Evolutionary conservation across 2,888 invertebrate genomes (phyloP), one percentile per base, ranked within the genome.

Genomic region (Argynnis bischoffii): DNA sequence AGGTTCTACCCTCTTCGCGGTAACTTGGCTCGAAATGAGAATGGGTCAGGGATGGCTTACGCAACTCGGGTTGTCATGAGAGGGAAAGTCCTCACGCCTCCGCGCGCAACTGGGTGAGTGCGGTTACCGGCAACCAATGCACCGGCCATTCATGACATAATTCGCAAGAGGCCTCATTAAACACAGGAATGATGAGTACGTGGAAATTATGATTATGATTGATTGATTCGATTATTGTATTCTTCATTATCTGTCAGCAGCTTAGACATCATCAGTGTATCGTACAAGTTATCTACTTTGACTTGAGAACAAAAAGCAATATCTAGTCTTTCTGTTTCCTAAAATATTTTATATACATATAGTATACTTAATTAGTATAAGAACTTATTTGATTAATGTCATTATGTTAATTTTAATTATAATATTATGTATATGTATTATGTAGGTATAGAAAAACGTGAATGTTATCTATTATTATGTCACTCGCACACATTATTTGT

Each of bases 21-120:
- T 59, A 65, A 61, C 66, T 67, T 65, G 53, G 55, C 53, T 67
- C 56, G 63, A 63, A 69, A 65, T 57, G 47, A 51, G 63, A 51
- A 41, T 63, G 72, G 71, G 64, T 73, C 70, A 69, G 65, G 68
- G 68, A 72, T 66, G 68, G 59, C 54, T 63, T 63, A 64, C 63
- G 83, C 79, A 79, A 84, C 85, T 85, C 86, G 82, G 89, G 89
- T 84, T 81, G 81, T 86, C 85, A 85, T 80, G 90, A 92, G 92
- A 92, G 92, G 92, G 92, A 92, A 92, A 92, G 92, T 91, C 85
- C 85, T 87, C 89, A 90, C 91, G 92, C 86, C 83, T 88, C 82
- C 77, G 75, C 85, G 91, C 86, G 81, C 87, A 92, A 82, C 81
- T 92, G 87, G 92, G 92, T 91, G 90, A 92, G 86, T 89, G 85